Evolutionary conservation across 37 sponge, comb jelly and placozoan species (phyloP).

Genomic region (Tethya wilhelma): DNA sequence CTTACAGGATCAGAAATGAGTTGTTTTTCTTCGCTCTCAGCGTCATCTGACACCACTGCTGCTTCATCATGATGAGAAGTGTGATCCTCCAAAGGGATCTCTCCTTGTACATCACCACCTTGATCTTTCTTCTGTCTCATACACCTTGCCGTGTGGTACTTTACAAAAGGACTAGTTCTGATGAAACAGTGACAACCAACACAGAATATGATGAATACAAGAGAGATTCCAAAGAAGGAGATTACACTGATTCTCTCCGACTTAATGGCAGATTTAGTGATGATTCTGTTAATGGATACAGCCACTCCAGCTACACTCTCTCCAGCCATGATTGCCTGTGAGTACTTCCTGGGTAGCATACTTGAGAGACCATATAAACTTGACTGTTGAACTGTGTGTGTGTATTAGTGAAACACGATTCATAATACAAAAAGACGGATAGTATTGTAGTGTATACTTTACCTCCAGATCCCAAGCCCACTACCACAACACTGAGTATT

Average conservation of each 20-base stretch:
- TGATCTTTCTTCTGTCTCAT: not conserved
- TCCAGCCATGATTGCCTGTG: slow-evolving; percentile 86
- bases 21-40: not conserved
- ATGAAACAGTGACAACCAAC: slow-evolving; percentile 65
- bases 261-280: slow-evolving; percentile 69
- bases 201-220: slow-evolving; percentile 77
- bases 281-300: slow-evolving; percentile 65
- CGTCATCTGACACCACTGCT: not conserved
- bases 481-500: slow-evolving; percentile 36
- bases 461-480: slow-evolving; percentile 70
- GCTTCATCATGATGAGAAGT: not conserved
- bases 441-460: slow-evolving; percentile 12
- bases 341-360: slow-evolving; percentile 79
- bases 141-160: slow-evolving; percentile 46
- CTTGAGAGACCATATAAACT: slow-evolving; percentile 90
- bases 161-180: slow-evolving; percentile 61
- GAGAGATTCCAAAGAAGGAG: slow-evolving; percentile 83
- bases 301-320: slow-evolving; percentile 84
- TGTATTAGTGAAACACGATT: slow-evolving; percentile 46
- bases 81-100: not conserved
- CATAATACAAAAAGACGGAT: not conserved
- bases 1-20: not conserved
- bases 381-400: slow-evolving; percentile 82
- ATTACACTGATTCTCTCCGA: slow-evolving; percentile 60
- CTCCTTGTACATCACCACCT: not conserved